Evolutionary conservation across 1,140 invertebrate genomes (phyloP).

Genomic region (Battus philenor): DNA sequence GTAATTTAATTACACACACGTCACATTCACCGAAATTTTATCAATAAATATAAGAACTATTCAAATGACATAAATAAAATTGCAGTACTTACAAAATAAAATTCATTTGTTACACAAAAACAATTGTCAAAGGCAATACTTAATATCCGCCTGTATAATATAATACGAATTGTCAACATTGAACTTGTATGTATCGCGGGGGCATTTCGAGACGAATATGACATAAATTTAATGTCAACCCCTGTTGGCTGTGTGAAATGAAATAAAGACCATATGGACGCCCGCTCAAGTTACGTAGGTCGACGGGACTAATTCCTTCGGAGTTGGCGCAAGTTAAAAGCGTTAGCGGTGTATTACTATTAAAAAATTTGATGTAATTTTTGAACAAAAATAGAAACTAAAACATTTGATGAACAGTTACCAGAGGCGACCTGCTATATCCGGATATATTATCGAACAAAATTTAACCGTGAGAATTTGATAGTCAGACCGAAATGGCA

Average conservation of each 20-base stretch:
- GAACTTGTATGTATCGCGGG: constrained; percentile 48
- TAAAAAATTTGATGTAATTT: too few species aligned
- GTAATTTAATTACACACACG: too few species aligned
- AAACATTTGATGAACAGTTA: too few species aligned
- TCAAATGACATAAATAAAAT: too few species aligned
- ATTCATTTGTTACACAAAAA: not conserved
- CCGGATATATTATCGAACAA: too few species aligned
- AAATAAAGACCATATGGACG: constrained; percentile 70
- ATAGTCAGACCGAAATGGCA: too few species aligned
- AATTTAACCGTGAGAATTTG: too few species aligned
- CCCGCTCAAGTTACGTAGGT: constrained; percentile 58
- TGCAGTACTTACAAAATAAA: not conserved
- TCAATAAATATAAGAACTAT: too few species aligned
- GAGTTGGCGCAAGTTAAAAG: constrained; percentile 24
- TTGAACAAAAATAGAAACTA: too few species aligned
- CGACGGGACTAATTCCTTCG: constrained; percentile 51
- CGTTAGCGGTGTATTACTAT: too few species aligned
- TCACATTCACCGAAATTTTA: too few species aligned
- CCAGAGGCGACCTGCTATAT: too few species aligned
- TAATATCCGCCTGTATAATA: constrained; percentile 52
- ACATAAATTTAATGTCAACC: constrained; percentile 70
- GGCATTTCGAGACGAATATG: constrained; percentile 56
- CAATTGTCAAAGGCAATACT: constrained; percentile 17
- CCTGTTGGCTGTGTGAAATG: constrained; percentile 54
- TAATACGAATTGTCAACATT: constrained; percentile 64